A percentile compares a stretch with the other conserved stretches of the same genome.
phyloP scores from a whole-genome alignment of 2,797 vertebrate genomes.

The Pseudocheirus occidentalis region DNA sequence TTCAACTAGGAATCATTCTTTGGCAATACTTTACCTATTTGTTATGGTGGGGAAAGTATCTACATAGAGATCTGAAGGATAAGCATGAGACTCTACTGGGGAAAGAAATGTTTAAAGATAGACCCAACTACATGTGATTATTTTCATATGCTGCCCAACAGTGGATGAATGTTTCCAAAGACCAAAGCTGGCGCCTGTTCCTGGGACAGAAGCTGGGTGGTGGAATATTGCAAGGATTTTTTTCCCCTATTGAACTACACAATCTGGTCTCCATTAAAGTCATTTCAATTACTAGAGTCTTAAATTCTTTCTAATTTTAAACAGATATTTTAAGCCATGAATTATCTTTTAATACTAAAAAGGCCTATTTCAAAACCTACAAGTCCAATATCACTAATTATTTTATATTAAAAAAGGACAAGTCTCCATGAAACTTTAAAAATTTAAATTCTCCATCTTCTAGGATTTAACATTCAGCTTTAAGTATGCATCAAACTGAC shows the following conservation, averaged over 20 bases:
- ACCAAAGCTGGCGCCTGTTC: constrained; percentile 81
- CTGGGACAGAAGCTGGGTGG: constrained; percentile 71
- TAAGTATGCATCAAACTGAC: background rate
- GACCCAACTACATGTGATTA: constrained; percentile 76
- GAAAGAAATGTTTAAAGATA: constrained; percentile 71
- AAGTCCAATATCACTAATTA: background rate
- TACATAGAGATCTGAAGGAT: constrained; percentile 39
- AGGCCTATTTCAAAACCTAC: constrained; percentile 61
- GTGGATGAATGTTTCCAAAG: constrained; percentile 82
- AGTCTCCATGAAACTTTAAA: background rate
- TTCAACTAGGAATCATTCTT: background rate
- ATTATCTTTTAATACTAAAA: constrained; percentile 63
- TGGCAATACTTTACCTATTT: constrained; percentile 5
- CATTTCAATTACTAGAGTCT: constrained; percentile 70
- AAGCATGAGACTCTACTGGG: background rate
- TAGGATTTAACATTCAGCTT: background rate
- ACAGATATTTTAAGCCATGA: constrained; percentile 68
- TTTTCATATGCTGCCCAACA: constrained; percentile 86
- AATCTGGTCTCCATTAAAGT: constrained; percentile 86
- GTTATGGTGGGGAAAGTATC: background rate
- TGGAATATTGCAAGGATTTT: constrained; percentile 76
- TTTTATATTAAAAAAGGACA: constrained; percentile 8
- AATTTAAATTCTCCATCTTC: background rate
- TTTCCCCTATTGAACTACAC: constrained; percentile 55
- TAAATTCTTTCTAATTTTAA: constrained; percentile 64